A percentile compares a stretch with the other conserved stretches of the same genome.
phyloP scores from a whole-genome alignment of 2,888 invertebrate genomes.

The Pterobdella sp. region DNA sequence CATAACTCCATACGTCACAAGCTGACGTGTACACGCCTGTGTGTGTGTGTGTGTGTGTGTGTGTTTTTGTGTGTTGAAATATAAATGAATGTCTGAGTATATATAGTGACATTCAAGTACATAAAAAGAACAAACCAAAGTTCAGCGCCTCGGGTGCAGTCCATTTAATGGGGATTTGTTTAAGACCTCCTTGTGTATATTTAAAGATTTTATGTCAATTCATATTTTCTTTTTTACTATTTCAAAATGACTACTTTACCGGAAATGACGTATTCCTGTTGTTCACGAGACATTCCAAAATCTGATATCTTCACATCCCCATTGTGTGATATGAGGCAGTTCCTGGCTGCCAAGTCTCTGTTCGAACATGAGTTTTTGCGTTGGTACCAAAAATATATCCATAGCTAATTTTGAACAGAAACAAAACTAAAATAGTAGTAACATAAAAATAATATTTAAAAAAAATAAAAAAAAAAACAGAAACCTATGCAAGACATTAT shows the following conservation, averaged over 20 bases:
- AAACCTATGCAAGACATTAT: conserved; percentile 79
- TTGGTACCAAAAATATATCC: not conserved
- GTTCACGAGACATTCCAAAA: conserved; percentile 94
- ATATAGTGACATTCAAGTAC: not conserved
- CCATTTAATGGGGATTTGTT: conserved; percentile 97
- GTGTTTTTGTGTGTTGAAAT: too few relatives aligned
- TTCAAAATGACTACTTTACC: too few relatives aligned
- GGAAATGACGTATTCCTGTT: conserved; percentile 90
- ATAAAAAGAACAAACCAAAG: conserved; percentile 62
- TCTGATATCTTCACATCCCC: conserved; percentile 85
- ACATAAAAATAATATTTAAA: not conserved
- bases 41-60: too few relatives aligned
- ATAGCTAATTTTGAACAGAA: not conserved
- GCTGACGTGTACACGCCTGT: conserved; percentile 83
- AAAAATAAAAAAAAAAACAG: not conserved
- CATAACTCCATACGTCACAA: conserved; percentile 95
- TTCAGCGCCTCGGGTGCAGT: conserved; percentile 92
- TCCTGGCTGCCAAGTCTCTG: conserved; percentile 84
- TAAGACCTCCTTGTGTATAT: conserved; percentile 69
- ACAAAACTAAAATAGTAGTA: not conserved
- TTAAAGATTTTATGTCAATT: too few relatives aligned
- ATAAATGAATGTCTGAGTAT: not conserved
- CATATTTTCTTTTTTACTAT: too few relatives aligned
- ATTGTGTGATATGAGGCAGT: conserved; percentile 76
- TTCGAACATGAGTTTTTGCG: not conserved